A percentile compares a stretch with the other conserved stretches of the same genome.
Evolutionary conservation across 2,113 vertebrate species (phyloP).

Genomic region (Neomonachus schauinslandi): DNA sequence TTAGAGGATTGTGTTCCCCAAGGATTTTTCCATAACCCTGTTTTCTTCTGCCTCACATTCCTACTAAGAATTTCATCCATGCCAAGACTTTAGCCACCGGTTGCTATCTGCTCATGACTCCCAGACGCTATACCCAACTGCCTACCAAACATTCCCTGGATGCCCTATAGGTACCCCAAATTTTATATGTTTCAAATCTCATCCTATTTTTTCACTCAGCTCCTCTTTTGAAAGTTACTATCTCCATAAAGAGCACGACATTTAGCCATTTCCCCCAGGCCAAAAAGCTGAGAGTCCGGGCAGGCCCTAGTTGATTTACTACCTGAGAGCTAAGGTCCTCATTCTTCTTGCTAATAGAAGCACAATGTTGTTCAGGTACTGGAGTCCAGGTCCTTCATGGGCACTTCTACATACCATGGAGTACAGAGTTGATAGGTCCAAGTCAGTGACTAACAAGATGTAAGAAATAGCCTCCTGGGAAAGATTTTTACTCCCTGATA

Average conservation of each 20-base stretch:
- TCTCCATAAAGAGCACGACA: neutral
- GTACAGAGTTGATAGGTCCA: neutral
- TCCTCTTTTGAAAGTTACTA: neutral
- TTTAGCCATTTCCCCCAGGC: neutral
- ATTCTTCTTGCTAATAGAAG: neutral
- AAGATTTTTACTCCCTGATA: neutral
- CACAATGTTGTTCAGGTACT: neutral
- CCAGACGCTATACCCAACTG: neutral
- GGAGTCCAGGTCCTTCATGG: neutral
- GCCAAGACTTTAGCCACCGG: neutral
- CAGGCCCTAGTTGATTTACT: neutral
- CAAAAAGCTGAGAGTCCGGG: neutral
- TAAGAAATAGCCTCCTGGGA: neutral
- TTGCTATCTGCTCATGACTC: neutral
- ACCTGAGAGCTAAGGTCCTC: neutral
- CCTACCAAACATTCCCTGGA: neutral
- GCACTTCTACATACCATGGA: neutral
- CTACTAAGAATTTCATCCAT: neutral
- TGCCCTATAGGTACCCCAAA: neutral
- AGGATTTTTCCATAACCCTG: neutral
- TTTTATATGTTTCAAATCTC: neutral
- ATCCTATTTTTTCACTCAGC: neutral
- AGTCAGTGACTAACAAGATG: neutral
- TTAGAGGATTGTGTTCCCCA: neutral
- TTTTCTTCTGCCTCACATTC: neutral